A percentile compares a stretch with the other conserved stretches of the same genome.
phyloP scores from a whole-genome alignment of 2,113 vertebrate species.

The Lanius collurio region DNA sequence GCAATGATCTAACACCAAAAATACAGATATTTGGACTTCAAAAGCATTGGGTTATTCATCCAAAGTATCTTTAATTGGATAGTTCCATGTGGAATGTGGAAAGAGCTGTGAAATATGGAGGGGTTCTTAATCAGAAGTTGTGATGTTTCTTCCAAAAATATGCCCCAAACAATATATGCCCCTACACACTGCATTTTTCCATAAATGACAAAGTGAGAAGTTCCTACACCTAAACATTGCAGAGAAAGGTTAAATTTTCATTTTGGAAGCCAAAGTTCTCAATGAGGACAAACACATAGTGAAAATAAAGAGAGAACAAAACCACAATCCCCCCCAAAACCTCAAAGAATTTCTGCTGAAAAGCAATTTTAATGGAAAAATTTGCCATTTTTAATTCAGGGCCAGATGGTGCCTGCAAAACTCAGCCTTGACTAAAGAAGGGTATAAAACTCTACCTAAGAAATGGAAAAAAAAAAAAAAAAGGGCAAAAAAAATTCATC shows the following conservation, averaged over 20 bases:
- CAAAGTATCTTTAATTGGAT: not conserved
- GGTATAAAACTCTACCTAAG: not conserved
- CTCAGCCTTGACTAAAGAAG: not conserved
- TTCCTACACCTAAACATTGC: not conserved
- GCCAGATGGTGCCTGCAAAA: not conserved
- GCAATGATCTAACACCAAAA: not conserved
- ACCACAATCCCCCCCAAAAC: accelerated
- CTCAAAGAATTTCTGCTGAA: not conserved
- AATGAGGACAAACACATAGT: not conserved
- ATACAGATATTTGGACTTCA: not conserved
- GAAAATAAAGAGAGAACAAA: not conserved
- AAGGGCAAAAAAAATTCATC: not conserved
- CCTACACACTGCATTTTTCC: not conserved
- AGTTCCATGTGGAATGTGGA: not conserved
- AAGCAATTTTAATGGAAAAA: not conserved
- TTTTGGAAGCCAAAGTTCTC: not conserved
- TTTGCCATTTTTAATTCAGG: not conserved
- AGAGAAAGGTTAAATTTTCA: not conserved
- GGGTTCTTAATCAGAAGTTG: not conserved
- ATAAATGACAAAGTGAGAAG: not conserved
- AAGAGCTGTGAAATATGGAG: not conserved
- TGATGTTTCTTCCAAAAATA: not conserved
- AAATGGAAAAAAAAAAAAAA: not conserved
- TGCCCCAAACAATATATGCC: not conserved
- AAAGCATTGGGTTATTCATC: not conserved